Evolutionary conservation across 2,797 vertebrate genomes (phyloP).

Genomic region (Amphiprion clarkii): DNA sequence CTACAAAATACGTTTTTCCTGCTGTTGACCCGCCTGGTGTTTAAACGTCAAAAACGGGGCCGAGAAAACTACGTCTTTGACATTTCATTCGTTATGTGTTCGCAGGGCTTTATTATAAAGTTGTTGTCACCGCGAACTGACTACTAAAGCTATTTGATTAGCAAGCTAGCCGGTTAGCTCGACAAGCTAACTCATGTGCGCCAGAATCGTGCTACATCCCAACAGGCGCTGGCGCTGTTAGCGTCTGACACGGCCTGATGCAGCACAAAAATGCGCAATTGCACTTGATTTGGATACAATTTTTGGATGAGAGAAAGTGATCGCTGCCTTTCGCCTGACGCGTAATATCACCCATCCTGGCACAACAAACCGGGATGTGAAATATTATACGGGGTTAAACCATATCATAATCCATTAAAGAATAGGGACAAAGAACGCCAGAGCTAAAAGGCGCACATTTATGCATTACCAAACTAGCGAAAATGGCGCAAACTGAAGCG

Average conservation of each 20-base stretch:
- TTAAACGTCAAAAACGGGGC: neutral
- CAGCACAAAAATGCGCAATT: conserved; percentile 82
- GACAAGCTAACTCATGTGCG: conserved; percentile 80
- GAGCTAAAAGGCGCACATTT: conserved; percentile 83
- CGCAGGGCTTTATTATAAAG: neutral
- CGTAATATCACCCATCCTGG: neutral
- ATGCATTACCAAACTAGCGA: conserved; percentile 84
- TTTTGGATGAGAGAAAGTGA: conserved; percentile 31
- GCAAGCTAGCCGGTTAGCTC: conserved; percentile 72
- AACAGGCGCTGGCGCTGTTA: conserved; percentile 76
- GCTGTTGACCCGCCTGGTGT: neutral
- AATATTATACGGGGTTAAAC: neutral
- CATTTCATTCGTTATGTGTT: neutral
- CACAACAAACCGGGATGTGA: neutral
- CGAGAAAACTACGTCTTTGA: rapidly evolving
- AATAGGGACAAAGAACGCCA: conserved; percentile 85
- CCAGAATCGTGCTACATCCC: conserved; percentile 68
- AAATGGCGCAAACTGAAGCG: conserved; percentile 83
- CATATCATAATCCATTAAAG: conserved; percentile 60
- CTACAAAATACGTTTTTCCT: neutral
- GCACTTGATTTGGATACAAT: conserved; percentile 71
- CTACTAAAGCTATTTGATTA: conserved; percentile 29
- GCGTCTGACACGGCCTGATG: conserved; percentile 81
- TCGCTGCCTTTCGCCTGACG: neutral
- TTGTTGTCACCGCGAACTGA: conserved; percentile 22